Conservation (phyloP, 2,113 vertebrate genomes). For the Crocuta crocuta region DNA sequence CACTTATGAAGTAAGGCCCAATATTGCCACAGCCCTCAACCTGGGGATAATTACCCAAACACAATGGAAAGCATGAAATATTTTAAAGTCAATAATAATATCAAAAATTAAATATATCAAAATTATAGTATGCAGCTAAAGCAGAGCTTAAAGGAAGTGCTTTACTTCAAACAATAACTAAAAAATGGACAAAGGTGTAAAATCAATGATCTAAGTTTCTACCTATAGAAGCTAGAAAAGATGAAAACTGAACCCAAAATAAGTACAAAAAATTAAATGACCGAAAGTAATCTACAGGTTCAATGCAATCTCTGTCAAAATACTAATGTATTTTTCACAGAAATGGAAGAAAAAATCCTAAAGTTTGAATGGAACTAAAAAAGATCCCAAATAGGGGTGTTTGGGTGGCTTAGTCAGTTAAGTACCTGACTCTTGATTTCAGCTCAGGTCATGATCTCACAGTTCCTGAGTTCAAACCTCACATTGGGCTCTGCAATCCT, state of each 20-base stretch:
- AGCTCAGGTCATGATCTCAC: too few species aligned
- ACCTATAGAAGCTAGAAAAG: not conserved
- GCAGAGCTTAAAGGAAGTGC: not conserved
- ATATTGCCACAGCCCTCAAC: not conserved
- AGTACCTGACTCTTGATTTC: too few species aligned
- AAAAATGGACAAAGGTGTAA: not conserved
- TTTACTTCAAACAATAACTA: not conserved
- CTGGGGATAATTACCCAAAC: not conserved
- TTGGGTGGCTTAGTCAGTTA: too few species aligned
- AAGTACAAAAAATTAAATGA: not conserved
- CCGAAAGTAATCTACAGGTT: not conserved
- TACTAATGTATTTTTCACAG: not conserved
- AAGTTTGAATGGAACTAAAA: not conserved
- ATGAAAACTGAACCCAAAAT: not conserved
- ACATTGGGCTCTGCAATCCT: too few species aligned
- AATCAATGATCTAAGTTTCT: not conserved
- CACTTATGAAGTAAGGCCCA: not conserved
- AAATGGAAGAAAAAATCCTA: not conserved
- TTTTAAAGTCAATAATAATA: not conserved
- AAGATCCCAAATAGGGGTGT: not conserved
- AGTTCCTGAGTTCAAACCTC: too few species aligned
- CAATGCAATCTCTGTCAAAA: not conserved
- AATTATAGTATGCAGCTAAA: not conserved
- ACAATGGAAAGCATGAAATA: not conserved
- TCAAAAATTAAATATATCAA: not conserved